Evolutionary conservation across 2,113 vertebrate genomes (phyloP).

Genomic region (western clawed frog (Xenopus tropicalis)): DNA sequence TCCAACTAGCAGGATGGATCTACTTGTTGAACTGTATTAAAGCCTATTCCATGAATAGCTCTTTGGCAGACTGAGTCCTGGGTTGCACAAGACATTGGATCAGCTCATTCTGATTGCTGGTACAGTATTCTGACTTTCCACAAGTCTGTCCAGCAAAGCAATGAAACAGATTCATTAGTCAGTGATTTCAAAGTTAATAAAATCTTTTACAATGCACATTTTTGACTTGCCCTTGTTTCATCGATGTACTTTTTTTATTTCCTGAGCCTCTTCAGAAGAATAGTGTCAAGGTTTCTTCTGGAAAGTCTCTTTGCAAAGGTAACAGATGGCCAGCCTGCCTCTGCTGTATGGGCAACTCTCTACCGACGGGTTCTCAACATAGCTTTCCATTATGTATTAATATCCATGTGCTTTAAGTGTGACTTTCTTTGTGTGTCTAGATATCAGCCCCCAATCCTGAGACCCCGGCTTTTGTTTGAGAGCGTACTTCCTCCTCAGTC

Average conservation of each 20-base stretch:
- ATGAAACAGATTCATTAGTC: too few relatives aligned
- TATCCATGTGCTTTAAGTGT: neutral
- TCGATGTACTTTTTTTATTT: conserved; percentile 47
- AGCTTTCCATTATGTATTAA: neutral
- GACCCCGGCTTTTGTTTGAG: neutral
- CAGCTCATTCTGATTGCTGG: too few relatives aligned
- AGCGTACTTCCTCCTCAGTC: neutral
- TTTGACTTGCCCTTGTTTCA: conserved; percentile 21
- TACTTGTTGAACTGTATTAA: too few relatives aligned
- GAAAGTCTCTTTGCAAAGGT: conserved; percentile 69
- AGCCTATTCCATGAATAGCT: too few relatives aligned
- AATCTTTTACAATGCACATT: neutral
- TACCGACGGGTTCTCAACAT: neutral
- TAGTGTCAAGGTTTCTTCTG: conserved; percentile 66
- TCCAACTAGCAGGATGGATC: too few relatives aligned
- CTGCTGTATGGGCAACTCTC: conserved; percentile 3
- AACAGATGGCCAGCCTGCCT: conserved; percentile 45
- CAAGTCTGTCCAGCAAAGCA: too few relatives aligned
- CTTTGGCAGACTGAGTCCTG: too few relatives aligned
- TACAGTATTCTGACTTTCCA: too few relatives aligned
- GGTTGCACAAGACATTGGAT: too few relatives aligned
- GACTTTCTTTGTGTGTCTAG: neutral
- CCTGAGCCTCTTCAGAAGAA: conserved; percentile 70
- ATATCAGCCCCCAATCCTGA: neutral
- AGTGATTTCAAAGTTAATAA: too few relatives aligned